These are phyloP conservation scores for Drosophila meridiana DNA, from an alignment of 2,888 invertebrate genomes.

Conservation along the genomic window DNA sequence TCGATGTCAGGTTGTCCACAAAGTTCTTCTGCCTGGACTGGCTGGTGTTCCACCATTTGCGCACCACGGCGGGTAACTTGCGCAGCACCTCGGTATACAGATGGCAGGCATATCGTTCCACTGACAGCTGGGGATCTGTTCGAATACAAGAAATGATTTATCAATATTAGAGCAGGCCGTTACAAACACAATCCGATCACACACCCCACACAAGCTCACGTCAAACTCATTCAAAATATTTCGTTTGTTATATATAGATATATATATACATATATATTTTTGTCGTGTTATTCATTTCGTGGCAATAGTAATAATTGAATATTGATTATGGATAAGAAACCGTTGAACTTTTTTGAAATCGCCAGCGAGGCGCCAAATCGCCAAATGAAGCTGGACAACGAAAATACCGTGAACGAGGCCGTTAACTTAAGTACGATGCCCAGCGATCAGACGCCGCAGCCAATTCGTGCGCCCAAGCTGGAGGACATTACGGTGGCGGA, in stretches of 20 bases:
- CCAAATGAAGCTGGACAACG: slow-evolving; percentile 38
- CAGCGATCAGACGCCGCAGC: slow-evolving; percentile 30
- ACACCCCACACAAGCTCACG: slow-evolving; percentile 3
- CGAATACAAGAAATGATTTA: slow-evolving; percentile 13
- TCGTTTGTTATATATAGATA: slow-evolving; percentile 4
- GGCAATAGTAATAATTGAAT: slow-evolving; percentile 11
- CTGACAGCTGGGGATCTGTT: slow-evolving; percentile 69
- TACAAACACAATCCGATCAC: background rate
- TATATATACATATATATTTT: slow-evolving; percentile 5
- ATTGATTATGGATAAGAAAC: slow-evolving; percentile 53
- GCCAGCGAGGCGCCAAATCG: slow-evolving; percentile 54
- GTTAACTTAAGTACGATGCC: slow-evolving; percentile 42
- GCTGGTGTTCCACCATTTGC: slow-evolving; percentile 91
- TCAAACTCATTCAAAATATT: slow-evolving; percentile 9
- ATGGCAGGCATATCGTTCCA: slow-evolving; percentile 87
- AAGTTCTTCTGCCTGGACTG: slow-evolving; percentile 88
- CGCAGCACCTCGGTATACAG: slow-evolving; percentile 88
- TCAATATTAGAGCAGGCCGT: slow-evolving; percentile 30
- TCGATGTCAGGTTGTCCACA: slow-evolving; percentile 89
- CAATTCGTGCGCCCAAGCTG: slow-evolving; percentile 24
- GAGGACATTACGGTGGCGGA: slow-evolving; percentile 68
- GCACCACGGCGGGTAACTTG: slow-evolving; percentile 90
- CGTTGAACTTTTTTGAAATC: slow-evolving; percentile 53
- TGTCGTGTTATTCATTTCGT: slow-evolving; percentile 23
- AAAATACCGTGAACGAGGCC: slow-evolving; percentile 41